These are phyloP conservation scores for Bilobella aurantiaca DNA, from an alignment of 1,140 invertebrate genomes.

Conservation along the genomic window DNA sequence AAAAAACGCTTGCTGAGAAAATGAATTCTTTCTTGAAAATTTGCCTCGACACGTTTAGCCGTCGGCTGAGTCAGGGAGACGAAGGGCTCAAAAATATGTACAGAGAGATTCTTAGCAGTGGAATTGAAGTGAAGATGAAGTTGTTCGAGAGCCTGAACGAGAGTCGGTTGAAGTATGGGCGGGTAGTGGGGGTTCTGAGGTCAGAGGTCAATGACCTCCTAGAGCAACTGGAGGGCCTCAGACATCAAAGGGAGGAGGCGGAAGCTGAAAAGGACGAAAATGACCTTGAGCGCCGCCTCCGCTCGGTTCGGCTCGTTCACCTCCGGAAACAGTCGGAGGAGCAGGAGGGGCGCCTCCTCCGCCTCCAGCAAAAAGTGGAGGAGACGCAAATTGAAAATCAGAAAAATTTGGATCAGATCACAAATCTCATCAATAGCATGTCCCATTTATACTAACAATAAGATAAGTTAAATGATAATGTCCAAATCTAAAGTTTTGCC, in stretches of 20 bases:
- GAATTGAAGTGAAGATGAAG: not conserved
- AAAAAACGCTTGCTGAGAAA: not conserved
- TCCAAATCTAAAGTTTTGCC: no score
- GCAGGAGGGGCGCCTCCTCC: not conserved
- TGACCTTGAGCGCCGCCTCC: not conserved
- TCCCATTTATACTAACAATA: not conserved
- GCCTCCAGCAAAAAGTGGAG: not conserved
- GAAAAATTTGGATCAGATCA: not conserved
- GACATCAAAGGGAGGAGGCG: not conserved
- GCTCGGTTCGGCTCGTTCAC: not conserved
- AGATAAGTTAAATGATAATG: no score
- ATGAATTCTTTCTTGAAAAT: slow-evolving; percentile 1
- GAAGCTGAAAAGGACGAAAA: not conserved
- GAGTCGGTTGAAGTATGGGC: not conserved
- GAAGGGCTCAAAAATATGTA: not conserved
- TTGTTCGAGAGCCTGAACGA: not conserved
- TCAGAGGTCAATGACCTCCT: not conserved
- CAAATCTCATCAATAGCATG: not conserved
- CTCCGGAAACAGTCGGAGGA: not conserved
- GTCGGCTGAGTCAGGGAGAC: not conserved
- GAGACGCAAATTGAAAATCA: not conserved
- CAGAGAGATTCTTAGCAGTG: not conserved
- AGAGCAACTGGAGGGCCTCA: not conserved
- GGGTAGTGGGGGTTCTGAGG: not conserved
- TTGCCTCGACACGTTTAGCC: not conserved